Base-by-base conservation (phyloP, 2,113 vertebrate genomes). In the Etia nguti region DNA sequence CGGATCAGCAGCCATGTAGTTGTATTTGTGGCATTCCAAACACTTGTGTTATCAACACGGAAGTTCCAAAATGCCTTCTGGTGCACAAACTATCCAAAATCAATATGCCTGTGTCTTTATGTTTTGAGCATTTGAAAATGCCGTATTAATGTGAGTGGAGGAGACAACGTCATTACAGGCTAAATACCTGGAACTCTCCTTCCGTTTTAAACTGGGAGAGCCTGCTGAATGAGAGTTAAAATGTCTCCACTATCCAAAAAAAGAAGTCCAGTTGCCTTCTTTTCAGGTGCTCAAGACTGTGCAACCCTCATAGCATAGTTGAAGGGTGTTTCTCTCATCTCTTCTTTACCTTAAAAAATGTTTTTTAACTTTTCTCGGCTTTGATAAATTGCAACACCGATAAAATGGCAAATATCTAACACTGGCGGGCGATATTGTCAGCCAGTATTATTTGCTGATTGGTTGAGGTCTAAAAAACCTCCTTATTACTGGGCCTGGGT, bases 241-340 rank as follows among this genome's bases (percentile, higher is more conserved):
- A 4, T 24, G 36, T 41, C 62, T 68, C 34, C 62, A 68, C 41
- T n/a, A 41, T 38, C 38, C 34, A 38, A 65, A 68, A 70, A 70
- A 43, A 24, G 12, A 46, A 12, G 5, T 46, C 12, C 43, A 2
- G 43, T 13, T 46, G 43, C 43, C 43, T 46, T 13, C 12, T 46
- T 46, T 46, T 46, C 10, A 13, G n/a, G 65, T 16, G 38, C 41
- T 70, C 65, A 43, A 43, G n/a, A 0, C 0, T 2, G 12, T 70
- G n/a, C 12, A 43, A 24, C 38, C 38, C 65, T 68, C 36, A 68
- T 68, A 1, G 22, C 38, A 68, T 68, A 15, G 11, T 43, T 70
- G 4, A 70, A 70, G 8, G 0, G 12, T 43, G 65, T 43, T 70
- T 70, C 22, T 70, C 3, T 43, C 4, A 43, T 41, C 12, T 41